A percentile compares a stretch with the other conserved stretches of the same genome.
Conservation (phyloP, 2,113 vertebrate genomes). For the Petaurus breviceps region DNA sequence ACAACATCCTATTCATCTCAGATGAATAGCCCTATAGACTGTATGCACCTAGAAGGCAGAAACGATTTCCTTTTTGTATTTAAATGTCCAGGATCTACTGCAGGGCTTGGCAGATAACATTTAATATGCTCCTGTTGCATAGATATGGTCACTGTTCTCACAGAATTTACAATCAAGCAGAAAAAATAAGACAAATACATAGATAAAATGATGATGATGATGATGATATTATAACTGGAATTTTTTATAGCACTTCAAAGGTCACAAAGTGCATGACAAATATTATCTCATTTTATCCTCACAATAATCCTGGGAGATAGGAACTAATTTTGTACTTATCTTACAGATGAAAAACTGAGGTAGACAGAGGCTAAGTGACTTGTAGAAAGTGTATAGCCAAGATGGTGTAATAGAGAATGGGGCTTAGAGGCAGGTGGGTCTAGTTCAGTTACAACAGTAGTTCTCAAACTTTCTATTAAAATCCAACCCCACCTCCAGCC, state of each 20-base stretch:
- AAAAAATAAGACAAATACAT: background rate
- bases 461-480: background rate
- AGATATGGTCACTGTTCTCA: background rate
- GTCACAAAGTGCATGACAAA: background rate
- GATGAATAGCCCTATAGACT: background rate
- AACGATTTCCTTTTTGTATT: background rate
- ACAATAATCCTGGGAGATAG: background rate
- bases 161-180: background rate
- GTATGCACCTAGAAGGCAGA: background rate
- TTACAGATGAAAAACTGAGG: background rate
- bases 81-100: background rate
- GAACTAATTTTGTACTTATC: background rate
- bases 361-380: background rate
- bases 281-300: background rate
- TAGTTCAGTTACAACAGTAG: background rate
- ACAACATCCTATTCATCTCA: background rate
- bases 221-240: background rate
- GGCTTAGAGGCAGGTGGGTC: background rate
- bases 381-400: background rate
- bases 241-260: background rate
- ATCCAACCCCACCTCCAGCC: constrained; percentile 38
- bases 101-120: background rate
- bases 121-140: background rate
- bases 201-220: background rate
- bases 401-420: background rate